phyloP scores from a whole-genome alignment of 2,113 vertebrate species.

The Raja brachyura region DNA sequence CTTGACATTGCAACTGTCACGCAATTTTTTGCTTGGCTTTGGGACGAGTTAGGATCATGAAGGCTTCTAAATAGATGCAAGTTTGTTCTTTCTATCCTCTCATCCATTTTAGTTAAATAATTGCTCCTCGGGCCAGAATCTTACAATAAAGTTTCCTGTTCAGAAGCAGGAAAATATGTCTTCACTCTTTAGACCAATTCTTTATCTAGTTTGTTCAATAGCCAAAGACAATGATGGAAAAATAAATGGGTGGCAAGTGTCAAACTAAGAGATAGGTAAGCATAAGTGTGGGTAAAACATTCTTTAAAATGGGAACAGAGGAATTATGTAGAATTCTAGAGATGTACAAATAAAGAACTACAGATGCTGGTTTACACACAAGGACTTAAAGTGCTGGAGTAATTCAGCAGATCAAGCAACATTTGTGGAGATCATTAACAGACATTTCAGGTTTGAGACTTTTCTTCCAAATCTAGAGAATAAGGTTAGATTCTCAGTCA shows the following conservation, averaged over 20 bases:
- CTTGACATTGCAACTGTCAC: too few species aligned
- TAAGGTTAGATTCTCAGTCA: background rate
- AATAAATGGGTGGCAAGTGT: background rate
- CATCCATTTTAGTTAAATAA: background rate
- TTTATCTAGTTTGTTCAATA: background rate
- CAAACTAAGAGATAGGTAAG: background rate
- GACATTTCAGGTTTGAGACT: too few species aligned
- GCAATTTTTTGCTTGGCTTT: too few species aligned
- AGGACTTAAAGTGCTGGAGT: too few species aligned
- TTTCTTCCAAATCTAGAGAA: background rate
- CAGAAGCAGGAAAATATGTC: background rate
- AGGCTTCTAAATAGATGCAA: too few species aligned
- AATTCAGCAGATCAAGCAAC: too few species aligned
- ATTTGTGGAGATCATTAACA: too few species aligned
- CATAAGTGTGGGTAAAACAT: background rate
- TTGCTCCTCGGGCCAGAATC: background rate
- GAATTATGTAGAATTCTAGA: background rate
- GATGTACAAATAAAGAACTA: too few species aligned
- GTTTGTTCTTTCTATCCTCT: background rate
- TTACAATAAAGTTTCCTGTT: background rate
- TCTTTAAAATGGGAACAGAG: too few species aligned
- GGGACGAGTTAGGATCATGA: too few species aligned
- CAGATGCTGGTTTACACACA: too few species aligned
- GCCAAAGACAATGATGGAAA: background rate
- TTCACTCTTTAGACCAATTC: background rate